Evolutionary conservation across 2,113 vertebrate species (phyloP).

Genomic region (Macrotis lagotis): DNA sequence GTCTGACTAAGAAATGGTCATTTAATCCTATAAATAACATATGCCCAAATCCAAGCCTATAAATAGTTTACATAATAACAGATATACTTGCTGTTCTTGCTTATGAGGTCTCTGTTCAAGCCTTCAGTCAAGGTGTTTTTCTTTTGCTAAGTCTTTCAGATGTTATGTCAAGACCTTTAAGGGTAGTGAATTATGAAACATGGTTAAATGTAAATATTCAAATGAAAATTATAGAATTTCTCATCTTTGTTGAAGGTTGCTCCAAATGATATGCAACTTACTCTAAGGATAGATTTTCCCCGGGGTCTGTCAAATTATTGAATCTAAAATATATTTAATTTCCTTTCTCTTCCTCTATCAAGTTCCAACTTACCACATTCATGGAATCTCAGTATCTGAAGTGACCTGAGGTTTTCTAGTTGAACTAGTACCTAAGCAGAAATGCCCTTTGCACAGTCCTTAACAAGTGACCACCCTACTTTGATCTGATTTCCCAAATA

Average conservation of each 20-base stretch:
- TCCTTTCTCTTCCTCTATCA: neutral
- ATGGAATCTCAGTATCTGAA: neutral
- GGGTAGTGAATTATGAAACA: slow-evolving; percentile 24
- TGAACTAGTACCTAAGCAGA: neutral
- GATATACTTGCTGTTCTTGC: slow-evolving; percentile 12
- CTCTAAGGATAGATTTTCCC: slow-evolving; percentile 2
- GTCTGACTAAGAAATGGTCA: slow-evolving; percentile 60
- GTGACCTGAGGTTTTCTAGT: neutral
- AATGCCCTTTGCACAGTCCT: neutral
- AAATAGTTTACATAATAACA: slow-evolving; percentile 48
- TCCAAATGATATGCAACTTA: neutral
- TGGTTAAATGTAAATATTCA: slow-evolving; percentile 49
- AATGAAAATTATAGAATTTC: slow-evolving; percentile 2
- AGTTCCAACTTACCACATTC: neutral
- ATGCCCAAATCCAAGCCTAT: slow-evolving; percentile 33
- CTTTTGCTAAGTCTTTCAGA: neutral
- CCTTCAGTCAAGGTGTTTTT: slow-evolving; percentile 3
- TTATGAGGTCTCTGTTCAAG: slow-evolving; percentile 20
- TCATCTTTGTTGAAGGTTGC: slow-evolving; percentile 49
- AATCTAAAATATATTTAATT: neutral
- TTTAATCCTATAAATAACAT: neutral
- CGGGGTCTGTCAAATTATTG: neutral
- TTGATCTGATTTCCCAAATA: neutral
- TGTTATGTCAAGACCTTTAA: slow-evolving; percentile 38
- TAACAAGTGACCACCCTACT: neutral